Conservation (phyloP, 2,888 invertebrate genomes). For the Melanchra persicariae region DNA sequence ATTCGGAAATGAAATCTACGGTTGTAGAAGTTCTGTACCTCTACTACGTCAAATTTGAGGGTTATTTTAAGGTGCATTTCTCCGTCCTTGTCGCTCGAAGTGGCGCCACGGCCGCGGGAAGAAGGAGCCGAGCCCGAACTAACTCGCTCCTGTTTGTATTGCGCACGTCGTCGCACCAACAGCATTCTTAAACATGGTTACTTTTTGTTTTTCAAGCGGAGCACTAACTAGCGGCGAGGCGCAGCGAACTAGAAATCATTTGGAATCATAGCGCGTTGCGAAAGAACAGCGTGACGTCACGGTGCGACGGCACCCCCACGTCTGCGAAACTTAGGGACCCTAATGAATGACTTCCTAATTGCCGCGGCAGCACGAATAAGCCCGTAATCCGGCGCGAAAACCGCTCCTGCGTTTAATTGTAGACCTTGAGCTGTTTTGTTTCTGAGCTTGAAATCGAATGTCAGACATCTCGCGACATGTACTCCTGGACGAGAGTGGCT, state of each 20-base stretch:
- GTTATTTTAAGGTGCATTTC: slow-evolving; percentile 87
- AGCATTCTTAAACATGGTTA: slow-evolving; percentile 84
- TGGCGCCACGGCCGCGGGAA: slow-evolving; percentile 85
- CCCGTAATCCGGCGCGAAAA: slow-evolving; percentile 87
- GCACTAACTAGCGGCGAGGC: slow-evolving; percentile 68
- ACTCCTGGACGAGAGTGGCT: slow-evolving; percentile 81
- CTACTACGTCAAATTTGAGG: slow-evolving; percentile 85
- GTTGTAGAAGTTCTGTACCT: slow-evolving; percentile 75
- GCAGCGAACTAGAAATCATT: slow-evolving; percentile 75
- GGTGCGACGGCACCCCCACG: slow-evolving; percentile 88
- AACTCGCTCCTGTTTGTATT: slow-evolving; percentile 86
- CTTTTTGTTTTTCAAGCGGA: slow-evolving; percentile 80
- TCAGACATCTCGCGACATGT: slow-evolving; percentile 81
- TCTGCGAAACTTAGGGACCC: slow-evolving; percentile 91
- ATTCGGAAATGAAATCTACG: slow-evolving; percentile 84
- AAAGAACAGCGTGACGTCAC: slow-evolving; percentile 85
- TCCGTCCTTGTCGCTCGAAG: slow-evolving; percentile 85
- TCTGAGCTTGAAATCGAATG: slow-evolving; percentile 87
- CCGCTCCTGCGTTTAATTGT: slow-evolving; percentile 84
- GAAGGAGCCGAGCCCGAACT: slow-evolving; percentile 74
- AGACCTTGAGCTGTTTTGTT: slow-evolving; percentile 85
- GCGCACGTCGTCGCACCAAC: slow-evolving; percentile 75
- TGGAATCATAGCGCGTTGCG: slow-evolving; percentile 75
- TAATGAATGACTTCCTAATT: slow-evolving; percentile 91
- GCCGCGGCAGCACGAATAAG: slow-evolving; percentile 88